These are phyloP conservation scores for Scaptomyza cyrtandrae DNA, from an alignment of 2,888 invertebrate genomes.

Conservation along the genomic window DNA sequence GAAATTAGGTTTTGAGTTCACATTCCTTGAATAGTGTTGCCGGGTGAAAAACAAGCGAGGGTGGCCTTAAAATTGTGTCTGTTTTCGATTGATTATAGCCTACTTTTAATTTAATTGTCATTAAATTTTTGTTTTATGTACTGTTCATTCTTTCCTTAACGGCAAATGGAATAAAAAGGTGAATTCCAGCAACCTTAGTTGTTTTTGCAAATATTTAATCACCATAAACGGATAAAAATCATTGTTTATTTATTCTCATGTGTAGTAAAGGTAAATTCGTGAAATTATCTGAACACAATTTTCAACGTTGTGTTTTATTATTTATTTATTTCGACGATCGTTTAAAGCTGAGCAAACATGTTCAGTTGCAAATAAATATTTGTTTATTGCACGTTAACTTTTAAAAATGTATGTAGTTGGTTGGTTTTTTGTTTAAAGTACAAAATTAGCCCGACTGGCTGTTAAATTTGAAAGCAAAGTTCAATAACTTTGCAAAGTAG, in stretches of 20 bases:
- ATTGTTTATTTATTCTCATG: neutral
- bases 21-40: conserved; percentile 8
- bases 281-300: conserved; percentile 25
- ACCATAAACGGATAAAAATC: neutral
- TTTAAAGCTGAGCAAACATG: conserved; percentile 19
- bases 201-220: conserved; percentile 23
- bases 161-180: no score
- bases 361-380: conserved; percentile 49
- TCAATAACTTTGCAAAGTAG: conserved; percentile 46
- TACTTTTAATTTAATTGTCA: neutral
- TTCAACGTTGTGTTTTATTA: conserved; percentile 9
- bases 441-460: conserved; percentile 31
- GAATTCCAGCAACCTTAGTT: neutral
- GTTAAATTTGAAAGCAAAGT: conserved; percentile 51
- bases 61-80: neutral
- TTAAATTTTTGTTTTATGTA: neutral
- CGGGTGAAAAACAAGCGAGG: neutral
- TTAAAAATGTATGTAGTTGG: conserved; percentile 22
- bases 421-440: conserved; percentile 1
- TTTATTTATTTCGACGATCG: conserved; percentile 10
- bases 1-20: conserved; percentile 50
- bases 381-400: conserved; percentile 40
- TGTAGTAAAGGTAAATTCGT: conserved; percentile 14
- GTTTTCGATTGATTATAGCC: neutral
- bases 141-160: no score